Conservation (phyloP, 2,888 invertebrate genomes). For the Napeogenes inachia region DNA sequence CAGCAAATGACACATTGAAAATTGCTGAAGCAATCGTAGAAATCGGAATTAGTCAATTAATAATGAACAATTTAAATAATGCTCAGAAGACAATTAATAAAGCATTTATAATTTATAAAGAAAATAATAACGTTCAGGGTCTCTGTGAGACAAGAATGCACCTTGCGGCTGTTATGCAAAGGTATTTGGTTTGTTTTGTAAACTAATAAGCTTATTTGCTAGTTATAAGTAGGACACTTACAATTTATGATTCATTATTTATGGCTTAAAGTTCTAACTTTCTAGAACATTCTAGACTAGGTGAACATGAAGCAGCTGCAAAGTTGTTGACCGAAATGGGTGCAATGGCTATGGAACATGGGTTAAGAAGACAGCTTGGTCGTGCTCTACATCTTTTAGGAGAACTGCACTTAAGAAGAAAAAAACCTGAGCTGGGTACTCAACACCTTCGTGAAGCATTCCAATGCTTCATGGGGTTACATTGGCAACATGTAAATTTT, state of each 20-base stretch:
- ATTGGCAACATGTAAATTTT: constrained; percentile 41
- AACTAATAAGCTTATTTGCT: neutral
- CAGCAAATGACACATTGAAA: constrained; percentile 63
- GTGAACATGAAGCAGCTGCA: constrained; percentile 57
- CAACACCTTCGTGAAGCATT: constrained; percentile 66
- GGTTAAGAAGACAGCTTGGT: constrained; percentile 56
- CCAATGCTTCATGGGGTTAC: constrained; percentile 62
- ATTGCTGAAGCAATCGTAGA: constrained; percentile 73
- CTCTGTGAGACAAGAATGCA: constrained; percentile 75
- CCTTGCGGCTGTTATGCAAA: constrained; percentile 73
- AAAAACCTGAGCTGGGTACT: constrained; percentile 63
- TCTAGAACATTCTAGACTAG: constrained; percentile 42
- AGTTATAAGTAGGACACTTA: no score
- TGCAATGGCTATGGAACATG: constrained; percentile 57
- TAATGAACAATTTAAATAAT: constrained; percentile 64
- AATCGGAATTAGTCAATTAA: constrained; percentile 73
- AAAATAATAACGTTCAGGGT: constrained; percentile 56
- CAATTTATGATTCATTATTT: no score
- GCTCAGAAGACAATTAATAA: constrained; percentile 71
- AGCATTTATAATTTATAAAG: constrained; percentile 61
- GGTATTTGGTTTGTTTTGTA: constrained; percentile 40
- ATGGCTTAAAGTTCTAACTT: neutral
- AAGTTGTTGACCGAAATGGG: constrained; percentile 67
- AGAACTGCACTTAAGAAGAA: constrained; percentile 61
- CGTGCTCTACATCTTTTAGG: constrained; percentile 64